Conservation (phyloP, 2,888 invertebrate genomes). For the Amiota minor region DNA sequence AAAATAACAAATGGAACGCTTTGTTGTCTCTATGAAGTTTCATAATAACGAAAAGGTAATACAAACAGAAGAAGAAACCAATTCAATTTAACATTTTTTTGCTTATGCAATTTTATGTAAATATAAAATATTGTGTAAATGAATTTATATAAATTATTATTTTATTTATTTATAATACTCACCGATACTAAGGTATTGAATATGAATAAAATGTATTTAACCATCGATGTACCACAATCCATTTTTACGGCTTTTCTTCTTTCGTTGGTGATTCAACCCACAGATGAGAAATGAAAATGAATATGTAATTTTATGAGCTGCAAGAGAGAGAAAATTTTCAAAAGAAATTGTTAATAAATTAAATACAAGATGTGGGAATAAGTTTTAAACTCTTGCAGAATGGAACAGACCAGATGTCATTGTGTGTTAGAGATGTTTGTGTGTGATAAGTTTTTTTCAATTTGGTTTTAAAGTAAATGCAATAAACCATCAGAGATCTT, state of each 20-base stretch:
- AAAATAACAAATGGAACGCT: background rate
- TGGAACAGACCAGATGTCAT: no score
- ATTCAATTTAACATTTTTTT: background rate
- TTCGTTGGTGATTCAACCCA: conserved; percentile 35
- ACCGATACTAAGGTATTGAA: conserved; percentile 86
- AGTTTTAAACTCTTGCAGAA: no score
- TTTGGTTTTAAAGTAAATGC: no score
- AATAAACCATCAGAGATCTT: no score
- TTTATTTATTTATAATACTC: conserved; percentile 70
- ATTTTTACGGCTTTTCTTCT: conserved; percentile 71
- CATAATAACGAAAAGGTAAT: no score
- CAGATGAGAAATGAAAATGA: conserved; percentile 27
- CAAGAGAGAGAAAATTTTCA: conserved; percentile 3
- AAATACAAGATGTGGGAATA: no score
- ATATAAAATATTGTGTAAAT: conserved; percentile 13
- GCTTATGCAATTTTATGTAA: conserved; percentile 23
- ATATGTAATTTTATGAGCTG: conserved; percentile 20
- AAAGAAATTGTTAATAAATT: no score
- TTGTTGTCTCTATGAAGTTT: no score
- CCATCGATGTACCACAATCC: conserved; percentile 83
- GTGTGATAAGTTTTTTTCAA: no score
- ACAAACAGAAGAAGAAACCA: background rate
- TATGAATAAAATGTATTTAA: conserved; percentile 87
- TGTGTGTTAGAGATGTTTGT: no score
- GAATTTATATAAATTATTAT: background rate